Evolutionary conservation across 2,113 vertebrate genomes (phyloP).

Genomic region (Pygoscelis antarcticus): DNA sequence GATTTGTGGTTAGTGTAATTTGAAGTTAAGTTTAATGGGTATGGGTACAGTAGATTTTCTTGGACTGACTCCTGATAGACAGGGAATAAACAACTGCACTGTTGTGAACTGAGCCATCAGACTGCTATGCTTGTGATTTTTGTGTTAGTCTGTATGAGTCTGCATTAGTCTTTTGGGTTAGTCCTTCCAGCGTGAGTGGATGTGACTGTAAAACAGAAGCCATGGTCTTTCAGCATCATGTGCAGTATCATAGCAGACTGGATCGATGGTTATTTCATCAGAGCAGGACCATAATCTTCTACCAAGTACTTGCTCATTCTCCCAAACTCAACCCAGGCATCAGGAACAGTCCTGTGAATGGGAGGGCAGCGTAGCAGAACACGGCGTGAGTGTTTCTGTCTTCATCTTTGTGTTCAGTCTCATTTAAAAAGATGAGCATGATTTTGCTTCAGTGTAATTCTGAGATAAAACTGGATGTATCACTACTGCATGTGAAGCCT

Average conservation of each 20-base stretch:
- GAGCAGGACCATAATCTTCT: background rate
- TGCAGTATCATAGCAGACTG: background rate
- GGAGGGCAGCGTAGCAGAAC: background rate
- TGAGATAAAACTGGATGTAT: background rate
- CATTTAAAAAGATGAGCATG: background rate
- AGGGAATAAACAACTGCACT: background rate
- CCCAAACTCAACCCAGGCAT: background rate
- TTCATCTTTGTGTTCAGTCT: background rate
- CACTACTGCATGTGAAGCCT: background rate
- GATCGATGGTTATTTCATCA: background rate
- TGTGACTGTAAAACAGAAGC: background rate
- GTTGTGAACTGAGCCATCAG: background rate
- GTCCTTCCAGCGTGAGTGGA: background rate
- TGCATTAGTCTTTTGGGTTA: background rate
- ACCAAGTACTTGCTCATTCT: background rate
- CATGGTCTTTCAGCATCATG: background rate
- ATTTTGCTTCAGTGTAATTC: background rate
- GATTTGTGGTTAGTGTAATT: conserved; percentile 46
- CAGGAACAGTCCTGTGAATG: background rate
- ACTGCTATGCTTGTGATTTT: background rate
- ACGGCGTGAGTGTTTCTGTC: background rate
- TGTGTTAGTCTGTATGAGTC: background rate
- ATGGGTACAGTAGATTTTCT: conserved; percentile 28
- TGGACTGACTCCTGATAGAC: conserved; percentile 4
- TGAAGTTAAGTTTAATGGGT: conserved; percentile 52